Evolutionary conservation across 2,797 vertebrate species (phyloP).

Genomic region (Simalia tracyae): DNA sequence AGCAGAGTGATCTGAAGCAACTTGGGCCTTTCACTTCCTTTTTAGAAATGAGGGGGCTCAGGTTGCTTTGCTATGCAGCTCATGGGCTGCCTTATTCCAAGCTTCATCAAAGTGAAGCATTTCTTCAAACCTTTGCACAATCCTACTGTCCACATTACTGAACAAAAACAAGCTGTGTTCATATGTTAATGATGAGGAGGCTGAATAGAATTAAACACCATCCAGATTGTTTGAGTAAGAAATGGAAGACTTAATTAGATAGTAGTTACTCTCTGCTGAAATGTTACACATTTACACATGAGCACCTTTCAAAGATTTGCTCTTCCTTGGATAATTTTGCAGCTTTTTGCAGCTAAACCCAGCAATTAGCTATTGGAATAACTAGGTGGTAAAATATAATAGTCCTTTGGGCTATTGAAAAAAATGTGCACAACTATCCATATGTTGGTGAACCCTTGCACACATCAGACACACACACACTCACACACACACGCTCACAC

Average conservation of each 20-base stretch:
- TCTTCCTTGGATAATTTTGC: not conserved
- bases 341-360: not conserved
- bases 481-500: too few relatives aligned
- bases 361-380: slow-evolving; percentile 5
- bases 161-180: not conserved
- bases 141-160: not conserved
- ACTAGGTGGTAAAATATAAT: not conserved
- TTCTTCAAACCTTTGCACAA: not conserved
- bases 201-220: slow-evolving; percentile 10
- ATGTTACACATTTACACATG: not conserved
- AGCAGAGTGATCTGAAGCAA: too few relatives aligned
- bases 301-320: not conserved
- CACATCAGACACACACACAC: not conserved
- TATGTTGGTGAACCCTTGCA: not conserved
- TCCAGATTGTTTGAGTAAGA: not conserved
- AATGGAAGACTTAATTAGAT: not conserved
- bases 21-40: too few relatives aligned
- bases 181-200: not conserved
- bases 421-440: not conserved
- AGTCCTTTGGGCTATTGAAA: not conserved
- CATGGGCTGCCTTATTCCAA: too few relatives aligned
- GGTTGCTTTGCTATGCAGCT: too few relatives aligned
- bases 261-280: not conserved
- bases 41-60: too few relatives aligned
- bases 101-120: too few relatives aligned